Percentiles rank a stretch among this genome's conserved stretches.
Evolutionary conservation across 2,113 vertebrate genomes (phyloP).

Genomic region (Pelecanus crispus): DNA sequence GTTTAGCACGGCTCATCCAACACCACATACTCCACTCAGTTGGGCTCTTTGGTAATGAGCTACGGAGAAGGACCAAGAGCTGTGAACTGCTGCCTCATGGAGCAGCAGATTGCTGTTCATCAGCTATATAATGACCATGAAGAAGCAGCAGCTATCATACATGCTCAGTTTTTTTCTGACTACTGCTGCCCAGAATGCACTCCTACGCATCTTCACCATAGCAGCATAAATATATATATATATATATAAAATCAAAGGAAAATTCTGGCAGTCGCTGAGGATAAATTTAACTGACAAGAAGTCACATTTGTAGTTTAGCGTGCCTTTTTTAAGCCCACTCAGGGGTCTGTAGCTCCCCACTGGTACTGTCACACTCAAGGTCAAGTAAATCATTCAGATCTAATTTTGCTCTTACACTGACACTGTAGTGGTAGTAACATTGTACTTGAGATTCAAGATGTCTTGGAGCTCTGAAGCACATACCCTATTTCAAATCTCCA

Average conservation of each 20-base stretch:
- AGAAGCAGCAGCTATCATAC: background rate
- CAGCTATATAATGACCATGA: background rate
- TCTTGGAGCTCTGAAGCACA: background rate
- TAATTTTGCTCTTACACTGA: background rate
- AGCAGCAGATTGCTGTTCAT: background rate
- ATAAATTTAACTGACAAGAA: background rate
- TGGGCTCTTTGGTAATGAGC: background rate
- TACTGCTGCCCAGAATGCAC: background rate
- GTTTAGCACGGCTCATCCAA: background rate
- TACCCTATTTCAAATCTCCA: background rate
- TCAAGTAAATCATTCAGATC: background rate
- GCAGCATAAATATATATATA: background rate
- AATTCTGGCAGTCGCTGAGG: background rate
- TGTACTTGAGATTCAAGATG: background rate
- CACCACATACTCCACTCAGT: rapidly evolving
- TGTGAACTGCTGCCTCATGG: background rate
- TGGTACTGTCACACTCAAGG: background rate
- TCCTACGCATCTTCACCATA: background rate
- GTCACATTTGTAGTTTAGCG: background rate
- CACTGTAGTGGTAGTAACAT: background rate
- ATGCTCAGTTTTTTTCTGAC: background rate
- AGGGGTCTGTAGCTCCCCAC: background rate
- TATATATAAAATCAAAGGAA: background rate
- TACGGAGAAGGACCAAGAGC: background rate
- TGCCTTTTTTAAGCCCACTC: background rate